A percentile compares a stretch with the other conserved stretches of the same genome.
Evolutionary conservation across 2,888 invertebrate genomes (phyloP).

Genomic region (Calameuta pallipes): DNA sequence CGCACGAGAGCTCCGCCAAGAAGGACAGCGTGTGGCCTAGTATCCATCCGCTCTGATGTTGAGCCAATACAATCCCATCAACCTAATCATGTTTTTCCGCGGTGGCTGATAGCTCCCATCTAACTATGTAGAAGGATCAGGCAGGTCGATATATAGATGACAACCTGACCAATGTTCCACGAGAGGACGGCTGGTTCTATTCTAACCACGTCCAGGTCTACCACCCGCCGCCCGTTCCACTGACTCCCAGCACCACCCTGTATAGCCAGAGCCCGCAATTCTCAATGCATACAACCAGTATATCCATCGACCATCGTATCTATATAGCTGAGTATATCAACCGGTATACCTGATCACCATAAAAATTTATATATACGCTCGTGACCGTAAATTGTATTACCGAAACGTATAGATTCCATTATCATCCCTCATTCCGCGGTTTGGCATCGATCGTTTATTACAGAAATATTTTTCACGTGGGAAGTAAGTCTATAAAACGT

Average conservation of each 20-base stretch:
- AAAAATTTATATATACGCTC: constrained; percentile 62
- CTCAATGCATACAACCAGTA: constrained; percentile 46
- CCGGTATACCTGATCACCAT: constrained; percentile 62
- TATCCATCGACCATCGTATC: constrained; percentile 28
- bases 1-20: too few relatives aligned
- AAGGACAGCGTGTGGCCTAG: too few relatives aligned
- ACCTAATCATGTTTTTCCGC: neutral
- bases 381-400: constrained; percentile 63
- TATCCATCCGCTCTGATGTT: too few relatives aligned
- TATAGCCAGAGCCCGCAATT: constrained; percentile 35
- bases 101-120: neutral
- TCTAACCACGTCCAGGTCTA: constrained; percentile 47
- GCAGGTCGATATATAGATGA: too few relatives aligned
- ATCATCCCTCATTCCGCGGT: neutral
- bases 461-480: neutral
- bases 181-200: constrained; percentile 42
- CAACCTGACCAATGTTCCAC: neutral
- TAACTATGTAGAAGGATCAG: too few relatives aligned
- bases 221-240: constrained; percentile 18
- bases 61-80: neutral
- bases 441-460: constrained; percentile 1
- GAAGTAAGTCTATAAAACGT: neutral
- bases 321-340: constrained; percentile 45
- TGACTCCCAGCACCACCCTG: constrained; percentile 1
- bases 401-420: constrained; percentile 27